Conservation (phyloP, 2,797 vertebrate species). For the Tragopan temminckii region DNA sequence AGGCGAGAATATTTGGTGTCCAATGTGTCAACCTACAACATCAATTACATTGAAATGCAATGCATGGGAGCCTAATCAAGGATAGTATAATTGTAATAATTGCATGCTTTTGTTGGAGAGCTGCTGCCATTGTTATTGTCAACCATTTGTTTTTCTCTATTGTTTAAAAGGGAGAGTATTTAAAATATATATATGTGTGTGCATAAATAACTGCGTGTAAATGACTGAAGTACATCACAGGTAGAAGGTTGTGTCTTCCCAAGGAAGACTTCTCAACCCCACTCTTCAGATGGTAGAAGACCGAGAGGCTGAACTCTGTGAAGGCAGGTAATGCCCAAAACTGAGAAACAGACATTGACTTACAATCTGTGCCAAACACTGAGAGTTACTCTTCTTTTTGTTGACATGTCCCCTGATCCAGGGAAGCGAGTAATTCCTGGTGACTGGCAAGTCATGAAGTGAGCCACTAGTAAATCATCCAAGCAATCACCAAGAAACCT, state of each 20-base stretch:
- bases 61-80: conserved; percentile 96
- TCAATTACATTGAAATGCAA: conserved; percentile 99
- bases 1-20: conserved; percentile 97
- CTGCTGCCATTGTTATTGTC: conserved; percentile 92
- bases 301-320: neutral
- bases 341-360: neutral
- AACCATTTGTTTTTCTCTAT: conserved; percentile 92
- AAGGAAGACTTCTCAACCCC: conserved; percentile 22
- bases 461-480: neutral
- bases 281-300: neutral
- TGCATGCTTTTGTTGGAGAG: conserved; percentile 91
- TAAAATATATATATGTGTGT: conserved; percentile 74
- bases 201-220: conserved; percentile 34
- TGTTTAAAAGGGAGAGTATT: conserved; percentile 81
- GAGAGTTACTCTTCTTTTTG: conserved; percentile 25
- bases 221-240: conserved; percentile 77
- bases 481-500: neutral
- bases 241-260: conserved; percentile 75
- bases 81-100: conserved; percentile 97
- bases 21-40: conserved; percentile 99
- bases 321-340: conserved; percentile 24
- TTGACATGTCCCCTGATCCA: neutral
- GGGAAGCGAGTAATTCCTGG: conserved; percentile 1
- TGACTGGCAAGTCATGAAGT: neutral
- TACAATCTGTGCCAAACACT: neutral